Evolutionary conservation across 1,140 invertebrate genomes (phyloP), one percentile per base, ranked within the genome.

Genomic region (Acromyrmex echinatior): DNA sequence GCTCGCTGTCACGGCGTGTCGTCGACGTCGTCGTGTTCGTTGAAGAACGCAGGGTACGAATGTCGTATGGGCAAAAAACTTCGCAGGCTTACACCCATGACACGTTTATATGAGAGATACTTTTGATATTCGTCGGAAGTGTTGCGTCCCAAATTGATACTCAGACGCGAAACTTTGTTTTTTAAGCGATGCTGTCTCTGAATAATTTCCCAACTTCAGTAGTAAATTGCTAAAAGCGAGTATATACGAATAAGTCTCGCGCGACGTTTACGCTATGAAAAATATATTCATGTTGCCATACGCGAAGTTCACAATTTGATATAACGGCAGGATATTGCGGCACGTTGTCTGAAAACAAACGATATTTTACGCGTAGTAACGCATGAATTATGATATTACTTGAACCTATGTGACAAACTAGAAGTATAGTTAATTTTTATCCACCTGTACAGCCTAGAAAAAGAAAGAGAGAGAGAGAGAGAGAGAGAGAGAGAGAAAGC

Each of bases 371-470:
- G 25, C 66, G 66, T 49, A 56, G 66, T 74, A 60, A 45, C 56
- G 21, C 10, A 49, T 39, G 25, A 14, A 21, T 18, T 81, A 18
- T 51, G 45, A 76, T 62, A 49, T 62, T 63, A 35, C 53, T 51
- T 25, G 25, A 76, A 62, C 14, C 28, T 18, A 31, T 56, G 70
- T 66, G 86, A 81, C 77, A 74, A 79, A 77, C 63, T 58, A 58
- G 73, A 74, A 79, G 65, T 25, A 25, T 53, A 73, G 87, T 91
- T 91, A 88, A 91, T 88, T 87, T 91, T 89, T 73, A 87, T 88
- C 76, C 56, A 73, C 7, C 60, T 53, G 39, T 56, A 45, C 2
- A 68, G 35, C 6, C 18, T 49, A 21, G 31, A 63, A 28, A 16
- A 6, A 16, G 70, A 53, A 25, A 39, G 49, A 51, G 12, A 35